Evolutionary conservation across 1,140 invertebrate genomes (phyloP).

Genomic region (Philotrypesis tridentata): DNA sequence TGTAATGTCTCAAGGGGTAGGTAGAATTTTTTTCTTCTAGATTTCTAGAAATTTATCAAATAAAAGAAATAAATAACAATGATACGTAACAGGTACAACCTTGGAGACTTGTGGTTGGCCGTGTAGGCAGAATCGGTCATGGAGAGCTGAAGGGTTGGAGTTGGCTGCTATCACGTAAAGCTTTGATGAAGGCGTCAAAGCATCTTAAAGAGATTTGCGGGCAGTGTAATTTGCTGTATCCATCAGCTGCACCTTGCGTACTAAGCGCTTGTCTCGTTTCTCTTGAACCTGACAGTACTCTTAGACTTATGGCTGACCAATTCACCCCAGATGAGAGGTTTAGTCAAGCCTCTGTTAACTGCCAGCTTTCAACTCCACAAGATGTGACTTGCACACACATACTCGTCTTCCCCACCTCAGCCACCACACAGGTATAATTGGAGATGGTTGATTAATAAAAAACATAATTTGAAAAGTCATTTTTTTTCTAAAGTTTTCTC

Average conservation of each 20-base stretch:
- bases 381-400: constrained; percentile 98
- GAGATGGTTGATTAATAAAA: background rate
- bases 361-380: constrained; percentile 90
- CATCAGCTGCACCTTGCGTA: constrained; percentile 88
- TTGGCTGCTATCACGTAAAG: constrained; percentile 92
- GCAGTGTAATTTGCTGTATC: constrained; percentile 89
- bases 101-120: constrained; percentile 96
- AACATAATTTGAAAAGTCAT: background rate
- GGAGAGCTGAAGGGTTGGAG: constrained; percentile 98
- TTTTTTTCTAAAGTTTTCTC: background rate
- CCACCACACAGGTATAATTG: constrained; percentile 87
- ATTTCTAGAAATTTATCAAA: background rate
- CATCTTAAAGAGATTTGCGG: constrained; percentile 92
- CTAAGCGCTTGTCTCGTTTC: constrained; percentile 98
- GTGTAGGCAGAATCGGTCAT: constrained; percentile 96
- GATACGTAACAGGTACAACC: constrained; percentile 76
- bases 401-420: constrained; percentile 98
- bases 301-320: constrained; percentile 95
- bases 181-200: constrained; percentile 89
- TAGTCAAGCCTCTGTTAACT: constrained; percentile 88
- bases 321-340: constrained; percentile 94
- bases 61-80: background rate
- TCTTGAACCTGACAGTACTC: constrained; percentile 93
- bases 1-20: constrained; percentile 91
- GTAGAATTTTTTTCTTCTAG: constrained; percentile 41